Evolutionary conservation across 2,797 vertebrate genomes (phyloP), one percentile per base, ranked within the genome.

Genomic region (Sebastes variabilis): DNA sequence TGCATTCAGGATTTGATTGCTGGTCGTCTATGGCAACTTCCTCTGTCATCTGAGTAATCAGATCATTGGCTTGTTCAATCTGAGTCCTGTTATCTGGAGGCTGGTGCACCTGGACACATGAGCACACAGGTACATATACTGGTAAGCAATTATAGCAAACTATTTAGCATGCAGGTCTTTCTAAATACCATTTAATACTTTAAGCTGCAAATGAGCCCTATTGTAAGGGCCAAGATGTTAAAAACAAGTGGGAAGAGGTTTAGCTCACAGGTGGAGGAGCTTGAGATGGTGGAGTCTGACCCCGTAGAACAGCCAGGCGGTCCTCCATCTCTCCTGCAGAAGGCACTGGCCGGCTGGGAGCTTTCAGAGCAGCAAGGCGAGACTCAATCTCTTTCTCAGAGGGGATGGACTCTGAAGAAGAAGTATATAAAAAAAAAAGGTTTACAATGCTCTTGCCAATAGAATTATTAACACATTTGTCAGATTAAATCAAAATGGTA

Each of bases 351-450:
- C 91, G 89, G 58, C 68, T 74, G 75, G 95, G 92, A 46, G 93
- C 93, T 92, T 96, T 97, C 75, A 99, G 91, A 4, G 97, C 97
- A 66, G 97, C 95, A 67, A 99, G 95, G 18, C 98, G 97, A 75
- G 96, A 93, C 92, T 99, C 98, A 0, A 99, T 94, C 76, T 99
- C 98, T 68, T 95, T 96, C 64, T 97, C 96, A 16, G 98, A 97
- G 10, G 97, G 96, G 64, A 98, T 68, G 11, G 95, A 94, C 88
- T 97, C 98, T 99, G 90, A 25, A 90, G 74, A 83, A 87, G 38
- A 42, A 3, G 38, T 16, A 42, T 16, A 42, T 16, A 3, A 6
- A 42, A 42, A 36, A 36, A 42, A 42, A 42, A 42, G 32, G 27
- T 9, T 75, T 67, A 65, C 2, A 62, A n/a, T 24, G 11, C 14